Percentiles rank a stretch among this genome's conserved stretches.
phyloP scores from a whole-genome alignment of 2,888 invertebrate genomes.

The Plebejus anna region DNA sequence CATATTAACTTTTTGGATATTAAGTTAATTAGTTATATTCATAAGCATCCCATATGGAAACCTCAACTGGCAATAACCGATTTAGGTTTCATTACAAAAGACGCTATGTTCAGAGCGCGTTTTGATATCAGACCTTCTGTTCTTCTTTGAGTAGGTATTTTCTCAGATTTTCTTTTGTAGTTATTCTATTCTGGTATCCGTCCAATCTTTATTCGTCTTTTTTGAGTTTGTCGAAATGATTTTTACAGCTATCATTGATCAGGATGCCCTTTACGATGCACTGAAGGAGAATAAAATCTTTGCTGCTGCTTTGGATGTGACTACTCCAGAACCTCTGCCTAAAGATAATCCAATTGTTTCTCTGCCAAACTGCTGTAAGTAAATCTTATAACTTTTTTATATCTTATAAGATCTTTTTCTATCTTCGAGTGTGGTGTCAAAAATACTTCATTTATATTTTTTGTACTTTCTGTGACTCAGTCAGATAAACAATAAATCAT shows the following conservation, averaged over 20 bases:
- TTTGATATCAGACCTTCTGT: background rate
- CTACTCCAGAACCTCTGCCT: conserved; percentile 92
- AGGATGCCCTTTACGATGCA: conserved; percentile 87
- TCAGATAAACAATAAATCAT: too few relatives aligned
- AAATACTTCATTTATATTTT: too few relatives aligned
- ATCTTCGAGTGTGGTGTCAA: too few relatives aligned
- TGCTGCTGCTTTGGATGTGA: conserved; percentile 94
- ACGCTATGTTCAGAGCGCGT: background rate
- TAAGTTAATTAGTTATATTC: background rate
- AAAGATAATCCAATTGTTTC: conserved; percentile 85
- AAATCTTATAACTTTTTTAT: background rate
- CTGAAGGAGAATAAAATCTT: conserved; percentile 86
- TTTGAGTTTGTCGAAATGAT: background rate
- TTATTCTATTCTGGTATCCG: too few relatives aligned
- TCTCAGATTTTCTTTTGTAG: too few relatives aligned
- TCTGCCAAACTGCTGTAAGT: conserved; percentile 89
- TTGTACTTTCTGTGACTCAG: too few relatives aligned
- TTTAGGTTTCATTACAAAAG: background rate
- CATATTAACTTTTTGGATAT: background rate
- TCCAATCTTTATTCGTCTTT: too few relatives aligned
- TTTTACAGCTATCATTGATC: conserved; percentile 82
- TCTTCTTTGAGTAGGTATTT: background rate
- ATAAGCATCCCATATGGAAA: background rate
- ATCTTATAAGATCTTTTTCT: too few relatives aligned
- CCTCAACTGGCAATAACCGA: background rate